Conservation (phyloP, 2,797 vertebrate genomes). For the Pyrocephalus nanus region DNA sequence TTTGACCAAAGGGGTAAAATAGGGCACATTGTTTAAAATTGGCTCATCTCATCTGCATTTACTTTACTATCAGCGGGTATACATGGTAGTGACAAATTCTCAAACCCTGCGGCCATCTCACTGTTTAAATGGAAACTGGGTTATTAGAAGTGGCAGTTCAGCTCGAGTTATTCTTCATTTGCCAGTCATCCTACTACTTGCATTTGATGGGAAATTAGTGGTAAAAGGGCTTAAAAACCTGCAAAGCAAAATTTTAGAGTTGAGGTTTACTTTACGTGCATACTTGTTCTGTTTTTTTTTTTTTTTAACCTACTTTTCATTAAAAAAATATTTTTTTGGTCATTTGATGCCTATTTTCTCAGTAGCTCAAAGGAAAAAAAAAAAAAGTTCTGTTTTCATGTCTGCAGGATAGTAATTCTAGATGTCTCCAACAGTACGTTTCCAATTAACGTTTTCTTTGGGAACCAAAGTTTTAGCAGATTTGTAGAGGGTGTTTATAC, state of each 20-base stretch:
- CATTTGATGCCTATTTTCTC: background rate
- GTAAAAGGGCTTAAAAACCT: conserved; percentile 6
- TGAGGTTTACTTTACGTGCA: background rate
- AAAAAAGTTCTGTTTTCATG: background rate
- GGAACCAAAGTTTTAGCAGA: background rate
- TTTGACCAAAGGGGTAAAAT: background rate
- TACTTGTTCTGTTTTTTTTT: background rate
- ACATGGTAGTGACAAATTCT: conserved; percentile 32
- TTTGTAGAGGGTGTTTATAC: background rate
- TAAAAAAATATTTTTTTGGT: background rate
- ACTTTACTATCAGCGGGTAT: background rate
- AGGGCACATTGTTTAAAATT: background rate
- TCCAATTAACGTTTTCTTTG: background rate
- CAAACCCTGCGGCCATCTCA: background rate
- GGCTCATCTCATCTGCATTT: conserved; percentile 16
- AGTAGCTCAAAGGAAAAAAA: background rate
- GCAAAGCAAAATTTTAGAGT: background rate
- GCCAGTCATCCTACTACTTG: conserved; percentile 7
- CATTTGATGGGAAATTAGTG: conserved; percentile 24
- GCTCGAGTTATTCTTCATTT: conserved; percentile 40
- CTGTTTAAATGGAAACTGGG: conserved; percentile 20
- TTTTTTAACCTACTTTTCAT: background rate
- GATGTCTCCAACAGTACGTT: background rate
- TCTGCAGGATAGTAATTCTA: background rate
- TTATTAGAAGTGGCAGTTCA: conserved; percentile 63